These are phyloP conservation scores for Aphelenchoides bicaudatus DNA, from an alignment of 2,888 invertebrate species.

Conservation along the genomic window DNA sequence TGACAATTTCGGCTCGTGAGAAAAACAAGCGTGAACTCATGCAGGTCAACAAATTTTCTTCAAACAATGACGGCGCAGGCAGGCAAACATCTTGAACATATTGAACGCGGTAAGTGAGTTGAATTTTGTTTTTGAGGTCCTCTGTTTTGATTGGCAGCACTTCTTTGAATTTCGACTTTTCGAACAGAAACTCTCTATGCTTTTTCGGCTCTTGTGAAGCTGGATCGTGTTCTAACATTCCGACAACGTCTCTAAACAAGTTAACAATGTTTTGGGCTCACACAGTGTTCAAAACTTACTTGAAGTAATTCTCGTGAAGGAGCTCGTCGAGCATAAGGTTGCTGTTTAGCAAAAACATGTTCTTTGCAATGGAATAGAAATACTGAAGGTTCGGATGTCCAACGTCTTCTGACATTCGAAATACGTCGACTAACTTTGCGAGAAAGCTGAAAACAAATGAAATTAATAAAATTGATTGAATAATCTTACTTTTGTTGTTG, in stretches of 20 bases:
- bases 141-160: constrained; percentile 86
- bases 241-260: constrained; percentile 75
- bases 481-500: constrained; percentile 74
- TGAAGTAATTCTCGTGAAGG: constrained; percentile 67
- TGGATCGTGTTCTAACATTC: constrained; percentile 96
- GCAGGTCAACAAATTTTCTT: constrained; percentile 95
- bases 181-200: constrained; percentile 90
- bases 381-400: constrained; percentile 88
- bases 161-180: constrained; percentile 72
- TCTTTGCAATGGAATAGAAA: constrained; percentile 82
- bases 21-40: constrained; percentile 98
- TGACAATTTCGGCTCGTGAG: constrained; percentile 98
- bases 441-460: constrained; percentile 69
- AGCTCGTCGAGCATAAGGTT: constrained; percentile 89
- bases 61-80: constrained; percentile 96
- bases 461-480: constrained; percentile 19
- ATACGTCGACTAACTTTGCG: constrained; percentile 85
- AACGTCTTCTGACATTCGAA: constrained; percentile 93
- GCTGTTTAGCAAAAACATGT: constrained; percentile 95
- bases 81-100: constrained; percentile 94
- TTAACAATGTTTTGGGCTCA: constrained; percentile 3
- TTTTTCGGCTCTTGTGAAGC: constrained; percentile 65
- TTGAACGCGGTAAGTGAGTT: constrained; percentile 98
- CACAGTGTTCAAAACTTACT: constrained; percentile 9
- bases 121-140: constrained; percentile 93